These are phyloP conservation scores for Prorops nasuta DNA, from an alignment of 1,140 invertebrate species.

Conservation along the genomic window DNA sequence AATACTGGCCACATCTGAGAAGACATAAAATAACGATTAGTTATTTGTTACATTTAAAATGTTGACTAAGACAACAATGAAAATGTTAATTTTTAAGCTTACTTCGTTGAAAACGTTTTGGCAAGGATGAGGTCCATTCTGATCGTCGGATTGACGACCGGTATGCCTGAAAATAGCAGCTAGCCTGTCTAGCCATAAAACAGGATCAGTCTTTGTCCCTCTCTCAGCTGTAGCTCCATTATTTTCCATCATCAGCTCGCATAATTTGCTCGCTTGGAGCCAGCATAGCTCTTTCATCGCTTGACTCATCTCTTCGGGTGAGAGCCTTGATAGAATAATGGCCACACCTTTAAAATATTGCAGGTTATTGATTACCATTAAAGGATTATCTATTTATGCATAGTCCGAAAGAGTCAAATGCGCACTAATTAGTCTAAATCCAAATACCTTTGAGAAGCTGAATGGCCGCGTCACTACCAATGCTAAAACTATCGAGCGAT, in stretches of 20 bases:
- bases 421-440: too few species aligned
- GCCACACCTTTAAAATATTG: conserved; percentile 57
- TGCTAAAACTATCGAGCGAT: conserved; percentile 75
- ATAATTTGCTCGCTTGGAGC: conserved; percentile 71
- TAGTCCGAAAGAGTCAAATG: background rate
- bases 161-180: conserved; percentile 85
- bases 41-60: too few species aligned
- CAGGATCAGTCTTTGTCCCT: conserved; percentile 73
- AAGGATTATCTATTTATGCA: background rate
- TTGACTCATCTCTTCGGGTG: conserved; percentile 63
- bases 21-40: too few species aligned
- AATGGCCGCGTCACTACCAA: conserved; percentile 79
- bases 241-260: conserved; percentile 59
- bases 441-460: conserved; percentile 76
- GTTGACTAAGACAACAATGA: conserved; percentile 20
- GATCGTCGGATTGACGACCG: conserved; percentile 62
- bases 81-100: conserved; percentile 11
- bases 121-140: conserved; percentile 75
- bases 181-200: conserved; percentile 88
- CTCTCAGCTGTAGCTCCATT: conserved; percentile 40
- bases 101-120: conserved; percentile 76
- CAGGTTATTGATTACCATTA: conserved; percentile 1
- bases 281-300: conserved; percentile 78
- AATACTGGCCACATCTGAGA: conserved; percentile 78
- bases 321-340: conserved; percentile 63